Evolutionary conservation across 2,888 invertebrate species (phyloP).

Genomic region (Uropetala carovei): DNA sequence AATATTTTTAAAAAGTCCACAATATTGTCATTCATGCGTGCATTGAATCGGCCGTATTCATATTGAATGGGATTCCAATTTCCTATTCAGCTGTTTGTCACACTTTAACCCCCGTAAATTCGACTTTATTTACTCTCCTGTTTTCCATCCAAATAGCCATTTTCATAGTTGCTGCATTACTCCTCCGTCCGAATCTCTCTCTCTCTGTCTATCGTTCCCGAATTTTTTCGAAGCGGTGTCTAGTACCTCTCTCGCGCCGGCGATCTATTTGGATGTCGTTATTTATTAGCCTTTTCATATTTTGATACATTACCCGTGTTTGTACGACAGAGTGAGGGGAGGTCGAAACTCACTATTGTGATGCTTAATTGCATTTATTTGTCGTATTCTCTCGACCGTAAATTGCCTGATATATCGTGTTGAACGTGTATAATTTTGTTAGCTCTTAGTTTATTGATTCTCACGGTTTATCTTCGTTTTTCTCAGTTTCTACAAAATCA

Average conservation of each 20-base stretch:
- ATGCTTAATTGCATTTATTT: conserved; percentile 60
- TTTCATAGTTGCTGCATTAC: neutral
- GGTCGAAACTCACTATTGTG: conserved; percentile 57
- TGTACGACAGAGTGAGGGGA: neutral
- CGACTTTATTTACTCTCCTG: conserved; percentile 58
- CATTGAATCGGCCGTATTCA: conserved; percentile 53
- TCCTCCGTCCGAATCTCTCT: neutral
- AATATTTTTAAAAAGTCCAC: conserved; percentile 60
- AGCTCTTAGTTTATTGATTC: conserved; percentile 63
- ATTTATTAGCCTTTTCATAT: conserved; percentile 62
- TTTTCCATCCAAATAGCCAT: conserved; percentile 62
- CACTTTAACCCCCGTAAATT: conserved; percentile 52
- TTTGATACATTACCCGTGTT: conserved; percentile 63
- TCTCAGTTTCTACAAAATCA: conserved; percentile 29
- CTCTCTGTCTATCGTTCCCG: neutral
- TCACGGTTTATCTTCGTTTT: conserved; percentile 16
- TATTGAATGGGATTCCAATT: conserved; percentile 62
- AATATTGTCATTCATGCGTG: conserved; percentile 64
- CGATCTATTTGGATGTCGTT: conserved; percentile 56
- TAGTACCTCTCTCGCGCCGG: neutral
- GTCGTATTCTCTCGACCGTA: conserved; percentile 55
- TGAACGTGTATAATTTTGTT: conserved; percentile 63
- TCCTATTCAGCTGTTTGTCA: conserved; percentile 62
- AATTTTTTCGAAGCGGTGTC: neutral
- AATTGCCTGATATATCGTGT: conserved; percentile 61